Base-by-base conservation (phyloP, 2,797 vertebrate genomes). In the Hydrophis major region DNA sequence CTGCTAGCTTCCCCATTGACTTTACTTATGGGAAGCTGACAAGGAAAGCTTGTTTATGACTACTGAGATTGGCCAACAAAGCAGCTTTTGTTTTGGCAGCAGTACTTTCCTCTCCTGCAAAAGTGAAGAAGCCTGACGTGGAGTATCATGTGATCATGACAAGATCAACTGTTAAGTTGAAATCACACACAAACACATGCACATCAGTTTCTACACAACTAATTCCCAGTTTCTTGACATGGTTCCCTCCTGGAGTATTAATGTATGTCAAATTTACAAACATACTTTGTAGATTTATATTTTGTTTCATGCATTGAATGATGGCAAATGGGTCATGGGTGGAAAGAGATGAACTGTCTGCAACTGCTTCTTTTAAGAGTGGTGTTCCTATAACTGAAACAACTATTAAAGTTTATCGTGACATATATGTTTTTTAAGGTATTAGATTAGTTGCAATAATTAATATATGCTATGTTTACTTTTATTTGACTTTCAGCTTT, bases 401-500 rank as follows among this genome's bases (percentile, higher is more conserved):
- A 22, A 7, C 10, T 22, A 12, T 47, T 56, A 28, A 28, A 92
- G 56, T 88, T 91, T 28, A 47, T 42, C 42, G 27, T 25, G 47
- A 27, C 16, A 27, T 1, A 69, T 7, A 37, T 61, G 53, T 18
- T 27, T 25, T 78, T 78, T 42, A 6, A 12, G 11, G 42, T 47
- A 83, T 90, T 74, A 28, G 50, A 18, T 91, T 11, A 11, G 13
- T 47, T n/a, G 13, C 88, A 83, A 86, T 66, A 89, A 93, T 55
- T 37, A 95, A 94, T 27, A 69, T 47, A 91, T 86, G n/a, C 63
- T 74, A 13, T 0, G 87, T 95, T 92, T 12, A 27, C 18, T 95
- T 89, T 93, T 94, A 92, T 57, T 94, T 95, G 37, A 90, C n/a
- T 86, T 86, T 2, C 94, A 99, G 99, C 98, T 99, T 94, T 99